Base-by-base conservation (phyloP, 2,113 vertebrate genomes). In the Oreochromis spilurus region DNA sequence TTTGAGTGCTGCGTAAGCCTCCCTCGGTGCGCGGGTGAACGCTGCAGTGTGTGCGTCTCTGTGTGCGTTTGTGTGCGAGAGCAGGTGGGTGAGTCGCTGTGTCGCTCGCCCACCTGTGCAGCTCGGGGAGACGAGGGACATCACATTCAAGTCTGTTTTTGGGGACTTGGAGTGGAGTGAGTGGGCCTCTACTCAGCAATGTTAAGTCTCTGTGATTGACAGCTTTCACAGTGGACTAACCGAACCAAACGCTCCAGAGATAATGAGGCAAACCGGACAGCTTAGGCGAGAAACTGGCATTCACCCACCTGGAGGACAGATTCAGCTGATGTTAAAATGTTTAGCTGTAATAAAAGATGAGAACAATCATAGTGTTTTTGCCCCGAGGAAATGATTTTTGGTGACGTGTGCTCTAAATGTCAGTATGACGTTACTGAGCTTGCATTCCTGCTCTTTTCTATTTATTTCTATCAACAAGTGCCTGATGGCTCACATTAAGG, bases 21-120 rank as follows among this genome's bases (percentile, higher is more conserved):
- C 92, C 92, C 94, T 34, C 90, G 40, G 84, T 89, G 81, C 70
- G 91, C 92, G 85, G 90, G 93, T 92, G 93, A 87, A 84, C 55
- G 67, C 65, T 75, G 79, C 60, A 16, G 72, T 9, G 58, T 72
- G 84, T 75, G 77, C 48, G 54, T 58, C 12, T 80, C 12, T 5
- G 67, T 13, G 67, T 6, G 81, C 86, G 82, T 75, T 89, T 87
- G 83, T 82, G 82, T 77, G 62, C 7, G 21, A 43, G 62, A 85
- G 86, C 52, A 85, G 87, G 77, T 87, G 83, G 65, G 85, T 84
- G 81, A 86, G 81, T 45, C 84, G 79, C 70, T 84, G 80, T 87
- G 78, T 93, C 75, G 89, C 89, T 83, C 88, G 80, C 36, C 62
- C 62, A 67, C 62, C 62, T 40, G 62, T 67, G 36, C 62, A 67